Conservation (phyloP, 2,888 invertebrate genomes). For the Microctonus brassicae region DNA sequence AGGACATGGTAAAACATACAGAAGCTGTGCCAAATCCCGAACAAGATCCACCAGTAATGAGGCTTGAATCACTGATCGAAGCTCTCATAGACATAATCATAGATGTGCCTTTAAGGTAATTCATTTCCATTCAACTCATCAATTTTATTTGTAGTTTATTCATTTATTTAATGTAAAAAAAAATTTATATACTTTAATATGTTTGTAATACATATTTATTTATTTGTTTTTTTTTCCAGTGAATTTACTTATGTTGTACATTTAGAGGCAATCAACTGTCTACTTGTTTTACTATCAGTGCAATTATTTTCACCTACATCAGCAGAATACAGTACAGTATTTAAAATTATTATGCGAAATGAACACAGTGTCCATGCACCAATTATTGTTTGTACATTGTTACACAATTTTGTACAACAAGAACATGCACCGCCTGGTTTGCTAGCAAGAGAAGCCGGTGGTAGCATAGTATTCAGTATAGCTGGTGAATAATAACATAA, state of each 20-base stretch:
- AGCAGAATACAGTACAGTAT: constrained; percentile 68
- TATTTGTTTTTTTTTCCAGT: no score
- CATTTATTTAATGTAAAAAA: constrained; percentile 1
- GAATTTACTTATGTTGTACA: constrained; percentile 89
- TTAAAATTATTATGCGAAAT: constrained; percentile 77
- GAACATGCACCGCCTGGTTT: constrained; percentile 79
- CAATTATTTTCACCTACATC: constrained; percentile 82
- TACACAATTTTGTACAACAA: constrained; percentile 82
- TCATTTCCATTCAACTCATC: neutral
- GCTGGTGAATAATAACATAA: constrained; percentile 69
- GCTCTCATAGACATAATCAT: constrained; percentile 84
- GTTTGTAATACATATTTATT: no score
- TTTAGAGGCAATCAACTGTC: constrained; percentile 88
- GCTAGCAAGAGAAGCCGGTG: constrained; percentile 76
- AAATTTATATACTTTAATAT: no score
- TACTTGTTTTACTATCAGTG: constrained; percentile 89
- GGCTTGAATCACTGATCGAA: constrained; percentile 81
- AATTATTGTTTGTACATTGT: constrained; percentile 82
- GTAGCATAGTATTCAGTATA: constrained; percentile 87
- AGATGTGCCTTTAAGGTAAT: constrained; percentile 84
- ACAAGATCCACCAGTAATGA: constrained; percentile 45
- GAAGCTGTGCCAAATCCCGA: constrained; percentile 72
- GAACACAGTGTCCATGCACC: constrained; percentile 83
- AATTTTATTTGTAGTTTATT: no score
- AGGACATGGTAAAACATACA: constrained; percentile 87